These are phyloP conservation scores for Phacellophora camtschatica DNA, from an alignment of 30 jellyfish, hydroid and myxozoan genomes.

Conservation along the genomic window DNA sequence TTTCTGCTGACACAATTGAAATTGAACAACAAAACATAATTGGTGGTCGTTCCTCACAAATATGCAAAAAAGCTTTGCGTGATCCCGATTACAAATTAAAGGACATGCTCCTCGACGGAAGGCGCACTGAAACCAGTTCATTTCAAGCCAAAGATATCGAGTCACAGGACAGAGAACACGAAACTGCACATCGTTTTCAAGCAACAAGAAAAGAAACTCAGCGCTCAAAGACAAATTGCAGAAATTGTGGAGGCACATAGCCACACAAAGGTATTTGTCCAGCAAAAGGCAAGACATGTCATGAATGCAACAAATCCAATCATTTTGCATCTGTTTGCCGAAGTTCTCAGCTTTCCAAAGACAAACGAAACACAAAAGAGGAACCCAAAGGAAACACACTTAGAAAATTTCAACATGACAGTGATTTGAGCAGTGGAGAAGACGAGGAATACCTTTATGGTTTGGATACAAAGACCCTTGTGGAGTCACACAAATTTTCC, in stretches of 20 bases:
- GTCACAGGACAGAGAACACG: too few relatives aligned
- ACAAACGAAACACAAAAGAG: too few relatives aligned
- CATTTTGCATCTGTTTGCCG: too few relatives aligned
- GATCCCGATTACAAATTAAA: not conserved
- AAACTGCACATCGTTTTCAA: not conserved
- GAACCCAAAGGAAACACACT: too few relatives aligned
- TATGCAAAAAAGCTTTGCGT: not conserved
- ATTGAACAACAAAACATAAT: not conserved
- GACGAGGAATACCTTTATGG: too few relatives aligned
- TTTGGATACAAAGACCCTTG: too few relatives aligned
- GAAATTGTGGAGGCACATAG: not conserved
- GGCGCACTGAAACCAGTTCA: not conserved
- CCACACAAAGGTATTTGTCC: not conserved
- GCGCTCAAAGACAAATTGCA: not conserved
- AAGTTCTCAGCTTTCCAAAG: too few relatives aligned
- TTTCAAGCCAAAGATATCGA: not conserved
- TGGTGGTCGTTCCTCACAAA: not conserved
- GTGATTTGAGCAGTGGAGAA: too few relatives aligned
- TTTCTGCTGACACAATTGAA: not conserved
- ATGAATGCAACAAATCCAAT: not conserved
- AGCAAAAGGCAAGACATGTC: not conserved
- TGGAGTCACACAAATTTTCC: too few relatives aligned
- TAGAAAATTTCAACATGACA: too few relatives aligned
- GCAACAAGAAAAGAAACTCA: not conserved
- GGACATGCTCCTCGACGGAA: not conserved